Conservation (phyloP, 2,113 vertebrate genomes). For the Nicator chloris region DNA sequence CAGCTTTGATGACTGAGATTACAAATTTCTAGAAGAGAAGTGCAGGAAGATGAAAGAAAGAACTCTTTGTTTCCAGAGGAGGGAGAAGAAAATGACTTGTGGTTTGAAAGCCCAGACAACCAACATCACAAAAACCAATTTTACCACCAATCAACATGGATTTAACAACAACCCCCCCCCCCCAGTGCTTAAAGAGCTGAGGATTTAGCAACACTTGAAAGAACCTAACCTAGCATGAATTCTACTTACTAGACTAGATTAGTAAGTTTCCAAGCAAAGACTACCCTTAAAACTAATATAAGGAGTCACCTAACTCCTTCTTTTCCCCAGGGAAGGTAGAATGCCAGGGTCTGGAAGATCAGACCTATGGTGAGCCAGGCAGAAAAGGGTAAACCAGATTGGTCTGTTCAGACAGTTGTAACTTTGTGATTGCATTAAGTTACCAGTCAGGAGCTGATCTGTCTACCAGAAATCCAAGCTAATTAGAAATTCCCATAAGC, state of each 20-base stretch:
- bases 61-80: background rate
- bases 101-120: background rate
- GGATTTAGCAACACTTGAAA: background rate
- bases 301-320: background rate
- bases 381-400: background rate
- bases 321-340: background rate
- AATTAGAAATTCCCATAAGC: background rate
- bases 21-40: background rate
- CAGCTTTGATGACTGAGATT: background rate
- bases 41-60: background rate
- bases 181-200: background rate
- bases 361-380: background rate
- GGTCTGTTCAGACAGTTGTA: background rate
- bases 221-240: background rate
- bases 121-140: background rate
- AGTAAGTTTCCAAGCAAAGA: background rate
- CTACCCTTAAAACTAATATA: background rate
- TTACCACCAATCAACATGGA: background rate
- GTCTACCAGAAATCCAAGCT: background rate
- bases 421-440: background rate
- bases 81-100: background rate
- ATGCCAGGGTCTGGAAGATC: background rate
- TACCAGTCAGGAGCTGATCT: background rate
- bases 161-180: background rate
- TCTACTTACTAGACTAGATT: background rate